A percentile compares a stretch with the other conserved stretches of the same genome.
phyloP scores from a whole-genome alignment of 2,888 invertebrate genomes.

The Bembecia ichneumoniformis region DNA sequence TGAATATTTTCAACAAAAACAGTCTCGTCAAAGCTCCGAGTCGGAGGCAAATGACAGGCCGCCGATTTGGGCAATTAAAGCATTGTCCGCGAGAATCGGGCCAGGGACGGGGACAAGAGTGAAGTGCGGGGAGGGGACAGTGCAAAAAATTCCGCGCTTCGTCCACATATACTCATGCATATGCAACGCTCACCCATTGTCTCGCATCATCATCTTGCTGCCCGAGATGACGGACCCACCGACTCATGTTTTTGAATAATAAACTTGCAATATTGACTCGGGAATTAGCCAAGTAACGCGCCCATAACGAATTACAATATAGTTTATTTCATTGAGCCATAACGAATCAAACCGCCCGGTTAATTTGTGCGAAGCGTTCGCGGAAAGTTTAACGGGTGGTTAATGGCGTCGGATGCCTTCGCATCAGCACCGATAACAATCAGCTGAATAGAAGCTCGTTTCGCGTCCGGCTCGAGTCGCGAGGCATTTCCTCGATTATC shows the following conservation, averaged over 20 bases:
- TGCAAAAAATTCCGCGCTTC: slow-evolving; percentile 9
- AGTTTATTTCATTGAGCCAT: slow-evolving; percentile 5
- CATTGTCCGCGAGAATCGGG: slow-evolving; percentile 6
- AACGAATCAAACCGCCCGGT: not conserved
- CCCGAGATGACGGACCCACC: not conserved
- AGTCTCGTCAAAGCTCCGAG: slow-evolving; percentile 5
- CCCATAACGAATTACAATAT: not conserved
- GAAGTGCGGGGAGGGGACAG: slow-evolving; percentile 11
- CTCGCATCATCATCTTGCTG: not conserved
- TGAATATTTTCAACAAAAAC: too few relatives aligned
- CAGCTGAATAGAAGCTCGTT: slow-evolving; percentile 13
- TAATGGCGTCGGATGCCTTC: slow-evolving; percentile 7
- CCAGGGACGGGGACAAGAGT: slow-evolving; percentile 7
- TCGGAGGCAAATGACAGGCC: slow-evolving; percentile 37
- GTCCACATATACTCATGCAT: slow-evolving; percentile 16
- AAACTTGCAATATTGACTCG: not conserved
- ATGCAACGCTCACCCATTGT: slow-evolving; percentile 10
- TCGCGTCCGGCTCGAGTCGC: slow-evolving; percentile 21
- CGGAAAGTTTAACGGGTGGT: slow-evolving; percentile 8
- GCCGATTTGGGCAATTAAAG: slow-evolving; percentile 38
- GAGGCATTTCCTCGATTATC: slow-evolving; percentile 57
- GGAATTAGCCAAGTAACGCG: too few relatives aligned
- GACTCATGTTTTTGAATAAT: not conserved
- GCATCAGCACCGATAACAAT: slow-evolving; percentile 2
- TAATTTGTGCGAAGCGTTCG: slow-evolving; percentile 4